Conservation (phyloP, 2,797 vertebrate genomes). For the Pygocentrus nattereri region DNA sequence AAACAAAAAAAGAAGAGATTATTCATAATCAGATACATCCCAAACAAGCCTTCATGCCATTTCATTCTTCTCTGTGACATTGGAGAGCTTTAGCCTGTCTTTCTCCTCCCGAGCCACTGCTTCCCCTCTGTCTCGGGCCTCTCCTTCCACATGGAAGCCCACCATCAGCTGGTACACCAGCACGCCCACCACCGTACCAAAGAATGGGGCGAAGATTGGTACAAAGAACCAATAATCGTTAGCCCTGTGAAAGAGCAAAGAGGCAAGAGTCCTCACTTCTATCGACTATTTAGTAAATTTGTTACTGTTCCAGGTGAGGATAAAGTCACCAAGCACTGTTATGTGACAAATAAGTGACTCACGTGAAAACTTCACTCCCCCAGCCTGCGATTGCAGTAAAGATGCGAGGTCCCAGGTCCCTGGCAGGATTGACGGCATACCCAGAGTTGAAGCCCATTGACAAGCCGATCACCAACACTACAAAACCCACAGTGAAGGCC, state of each 20-base stretch:
- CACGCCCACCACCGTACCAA: constrained; percentile 87
- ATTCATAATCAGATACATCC: not conserved
- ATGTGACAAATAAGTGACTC: constrained; percentile 60
- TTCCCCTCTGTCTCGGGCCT: constrained; percentile 74
- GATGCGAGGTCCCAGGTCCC: constrained; percentile 89
- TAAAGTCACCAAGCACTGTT: too few species aligned
- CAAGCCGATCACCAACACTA: constrained; percentile 87
- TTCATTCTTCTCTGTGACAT: constrained; percentile 79
- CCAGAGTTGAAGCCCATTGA: constrained; percentile 94
- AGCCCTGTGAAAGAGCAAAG: constrained; percentile 76
- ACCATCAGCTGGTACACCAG: constrained; percentile 94
- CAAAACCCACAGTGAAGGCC: constrained; percentile 87
- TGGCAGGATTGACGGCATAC: constrained; percentile 90
- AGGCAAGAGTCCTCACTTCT: not conserved
- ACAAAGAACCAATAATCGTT: constrained; percentile 91
- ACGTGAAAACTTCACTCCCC: constrained; percentile 88
- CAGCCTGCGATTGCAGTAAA: constrained; percentile 89
- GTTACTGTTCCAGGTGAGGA: not conserved
- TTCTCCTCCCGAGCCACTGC: constrained; percentile 76
- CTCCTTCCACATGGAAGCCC: constrained; percentile 88
- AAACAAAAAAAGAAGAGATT: not conserved
- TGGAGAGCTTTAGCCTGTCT: constrained; percentile 83
- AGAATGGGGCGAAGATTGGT: constrained; percentile 88
- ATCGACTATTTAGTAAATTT: not conserved
- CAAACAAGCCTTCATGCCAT: constrained; percentile 68